Evolutionary conservation across 2,797 vertebrate genomes (phyloP), one percentile per base, ranked within the genome.

Genomic region (Coreius guichenoti): DNA sequence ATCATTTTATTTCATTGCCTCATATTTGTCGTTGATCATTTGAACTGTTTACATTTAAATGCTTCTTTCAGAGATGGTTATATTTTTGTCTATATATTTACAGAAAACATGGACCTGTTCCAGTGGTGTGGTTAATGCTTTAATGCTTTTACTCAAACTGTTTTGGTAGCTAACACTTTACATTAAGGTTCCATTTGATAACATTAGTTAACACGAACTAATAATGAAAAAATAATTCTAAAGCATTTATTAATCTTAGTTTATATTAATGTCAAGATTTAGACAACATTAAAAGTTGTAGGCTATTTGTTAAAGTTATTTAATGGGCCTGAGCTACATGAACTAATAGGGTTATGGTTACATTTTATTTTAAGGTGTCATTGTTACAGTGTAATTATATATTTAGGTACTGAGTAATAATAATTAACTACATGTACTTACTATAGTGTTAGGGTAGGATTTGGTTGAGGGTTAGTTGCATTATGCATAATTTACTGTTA

Each of bases 11-110:
- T 63, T 65, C 11, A 65, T 47, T 29, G n/a, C n/a, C 74, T 56
- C 31, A 13, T 51, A 75, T 33, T 31, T 9, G 3, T 54, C 1
- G 29, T 75, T 74, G 47, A 74, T 51, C 5, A 21, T 33, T 54
- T 75, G 9, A 75, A 47, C n/a, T 47, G 39, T 74, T 74, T 29
- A 74, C 26, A 49, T 72, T 26, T 17, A 17, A 45, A 72, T 72
- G 39, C 39, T 45, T 72, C 69, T 45, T n/a, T 70, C 39, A 7
- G 39, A 72, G 43, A 45, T 70, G 2, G 13, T 70, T 45, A 26
- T 26, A 3, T 68, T 17, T 65, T 3, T 12, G 1, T 68, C 68
- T 4, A 16, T 9, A 47, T 73, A 47, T 73, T 47, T 73, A 74
- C 16, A 19, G 4, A 31, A 73, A 49, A 29, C 70, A n/a, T 70